Evolutionary conservation across 2,888 invertebrate species (phyloP), one percentile per base, ranked within the genome.

Genomic region (Eilema caniola): DNA sequence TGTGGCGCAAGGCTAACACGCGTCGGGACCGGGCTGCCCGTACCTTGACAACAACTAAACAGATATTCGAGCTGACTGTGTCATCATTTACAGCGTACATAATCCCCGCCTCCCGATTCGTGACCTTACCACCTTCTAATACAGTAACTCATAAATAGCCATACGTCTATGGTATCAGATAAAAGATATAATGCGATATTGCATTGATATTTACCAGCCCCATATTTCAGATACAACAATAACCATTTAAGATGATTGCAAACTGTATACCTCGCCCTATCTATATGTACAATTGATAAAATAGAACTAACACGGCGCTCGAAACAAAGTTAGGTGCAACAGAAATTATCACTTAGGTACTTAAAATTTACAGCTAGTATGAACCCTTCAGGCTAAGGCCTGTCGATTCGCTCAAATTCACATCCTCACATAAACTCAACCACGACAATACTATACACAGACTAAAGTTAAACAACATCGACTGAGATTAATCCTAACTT

Each of bases 401-500:
- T 91, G 93, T 92, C 90, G 92, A 91, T 93, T 92, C 94, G 94
- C 93, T 92, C 94, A 94, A 93, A 92, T 93, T 93, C 93, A 91
- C 92, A 86, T 89, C 88, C 90, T 91, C 92, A 90, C 90, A 88
- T 88, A 88, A 92, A 93, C 92, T 90, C 93, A 92, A 92, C 86
- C 89, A 89, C 92, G 86, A 92, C 87, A 93, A 93, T 93, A 93
- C 93, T 92, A 93, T 93, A 94, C 93, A 94, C 92, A 93, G 90
- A 94, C 92, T 92, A 92, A 91, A 91, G 88, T 89, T 88, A 91
- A 76, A 92, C 92, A 92, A 94, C 93, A 93, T 92, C 93, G 89
- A 94, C 91, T 92, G 93, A 94, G 91, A 93, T 94, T 95, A 94
- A 92, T 91, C 85, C 94, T 95, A 95, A 92, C 95, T 95, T 95